A percentile compares a stretch with the other conserved stretches of the same genome.
phyloP scores from a whole-genome alignment of 2,113 vertebrate species.

The Pyrgilauda ruficollis region DNA sequence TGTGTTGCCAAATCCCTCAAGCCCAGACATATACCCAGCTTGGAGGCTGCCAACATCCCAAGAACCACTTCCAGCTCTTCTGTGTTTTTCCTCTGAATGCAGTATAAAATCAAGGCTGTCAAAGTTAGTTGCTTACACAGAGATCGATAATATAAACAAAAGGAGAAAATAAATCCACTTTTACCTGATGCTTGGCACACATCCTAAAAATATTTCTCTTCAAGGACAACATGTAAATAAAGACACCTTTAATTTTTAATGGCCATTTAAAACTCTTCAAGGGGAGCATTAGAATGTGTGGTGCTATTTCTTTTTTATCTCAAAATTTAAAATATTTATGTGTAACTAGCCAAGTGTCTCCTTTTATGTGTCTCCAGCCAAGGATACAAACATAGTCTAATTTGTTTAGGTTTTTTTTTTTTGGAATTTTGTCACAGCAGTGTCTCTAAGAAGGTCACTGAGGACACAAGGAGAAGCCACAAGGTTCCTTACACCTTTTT shows the following conservation, averaged over 20 bases:
- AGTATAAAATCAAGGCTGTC: not conserved
- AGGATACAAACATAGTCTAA: not conserved
- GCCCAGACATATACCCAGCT: not conserved
- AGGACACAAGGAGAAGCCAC: not conserved
- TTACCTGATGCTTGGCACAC: not conserved
- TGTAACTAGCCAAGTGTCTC: not conserved
- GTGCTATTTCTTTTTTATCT: not conserved
- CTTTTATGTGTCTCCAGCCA: not conserved
- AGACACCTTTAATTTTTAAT: constrained; percentile 3
- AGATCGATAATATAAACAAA: not conserved
- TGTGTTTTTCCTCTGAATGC: not conserved
- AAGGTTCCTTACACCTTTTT: not conserved
- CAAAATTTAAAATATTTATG: not conserved
- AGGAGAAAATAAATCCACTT: not conserved
- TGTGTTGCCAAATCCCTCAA: not conserved
- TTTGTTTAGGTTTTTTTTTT: not conserved
- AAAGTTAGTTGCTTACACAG: not conserved
- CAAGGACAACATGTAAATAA: not conserved
- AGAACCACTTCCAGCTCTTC: not conserved
- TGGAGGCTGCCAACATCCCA: not conserved
- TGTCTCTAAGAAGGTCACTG: not conserved
- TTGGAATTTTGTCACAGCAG: not conserved
- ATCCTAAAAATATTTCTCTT: not conserved
- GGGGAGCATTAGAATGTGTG: not conserved
- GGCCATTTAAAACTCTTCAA: not conserved